Base-by-base conservation (phyloP, 2,888 invertebrate species). In the Cephalotes varians region DNA sequence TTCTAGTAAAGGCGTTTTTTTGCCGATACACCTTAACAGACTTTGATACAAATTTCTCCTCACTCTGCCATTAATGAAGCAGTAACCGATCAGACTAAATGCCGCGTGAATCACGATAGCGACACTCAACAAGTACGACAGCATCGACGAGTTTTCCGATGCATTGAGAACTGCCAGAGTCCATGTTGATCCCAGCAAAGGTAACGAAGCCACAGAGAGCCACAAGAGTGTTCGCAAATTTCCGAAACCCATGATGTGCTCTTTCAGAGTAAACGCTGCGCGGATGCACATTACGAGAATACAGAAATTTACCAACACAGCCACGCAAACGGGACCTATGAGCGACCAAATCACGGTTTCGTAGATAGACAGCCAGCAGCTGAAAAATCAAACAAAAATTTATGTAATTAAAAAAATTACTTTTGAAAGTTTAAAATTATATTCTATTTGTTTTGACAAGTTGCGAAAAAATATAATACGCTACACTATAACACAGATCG, bases 331-430 rank as follows among this genome's bases (percentile, higher is more conserved):
- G 7, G 99, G 99, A 3, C 98, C 98, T 88, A 99, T 98, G 91
- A 99, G 96, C 95, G 98, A 98, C 99, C 99, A 99, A 62, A 99
- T 97, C 31, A 99, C 98, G 31, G 98, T 97, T 94, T 99, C 98
- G 93, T 98, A 98, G 58, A 98, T 97, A 10, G 98, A 98, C 85
- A 99, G 96, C 99, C 99, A 99, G 94, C 99, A 99, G 94, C 99
- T 99, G 94, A 64, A 95, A 94, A 67, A 84, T 34, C 87, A 90
- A 65, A n/a, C 18, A 31, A 25, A 51, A 64, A 72, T 72, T 25
- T 71, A 40, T 71, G 1, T 37, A 25, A 21, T 21, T 10, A 25
- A 25, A 12, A 25, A 49, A 10, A 18, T 40, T 34, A 18, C 2
- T 12, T 71, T 54, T 40, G 3, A 54, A 49, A 71, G 1, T 21